Evolutionary conservation across 1,140 invertebrate species (phyloP).

Genomic region (Drosophila nebulosa): DNA sequence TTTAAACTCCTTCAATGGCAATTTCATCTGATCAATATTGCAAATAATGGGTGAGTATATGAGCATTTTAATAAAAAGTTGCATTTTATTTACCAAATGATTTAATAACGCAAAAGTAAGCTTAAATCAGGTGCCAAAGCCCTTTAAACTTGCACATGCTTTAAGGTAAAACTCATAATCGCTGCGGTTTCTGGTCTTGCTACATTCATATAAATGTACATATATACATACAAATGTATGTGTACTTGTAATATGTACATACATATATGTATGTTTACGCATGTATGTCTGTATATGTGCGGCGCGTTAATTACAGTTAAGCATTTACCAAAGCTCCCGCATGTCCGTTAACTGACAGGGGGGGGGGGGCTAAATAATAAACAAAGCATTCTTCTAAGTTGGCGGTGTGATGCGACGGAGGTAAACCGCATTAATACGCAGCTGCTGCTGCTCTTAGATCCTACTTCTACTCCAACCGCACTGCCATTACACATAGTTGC

Average conservation of each 20-base stretch:
- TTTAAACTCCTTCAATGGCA: too few species aligned
- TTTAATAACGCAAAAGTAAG: too few species aligned
- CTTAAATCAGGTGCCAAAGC: too few species aligned
- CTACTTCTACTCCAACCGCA: neutral
- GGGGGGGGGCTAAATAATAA: constrained; percentile 35
- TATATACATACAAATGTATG: constrained; percentile 1
- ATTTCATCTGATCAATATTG: too few species aligned
- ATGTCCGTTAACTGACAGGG: constrained; percentile 20
- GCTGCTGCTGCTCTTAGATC: constrained; percentile 10
- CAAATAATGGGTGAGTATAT: too few species aligned
- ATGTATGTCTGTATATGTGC: constrained; percentile 8
- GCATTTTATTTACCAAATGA: too few species aligned
- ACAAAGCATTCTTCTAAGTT: constrained; percentile 28
- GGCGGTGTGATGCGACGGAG: neutral
- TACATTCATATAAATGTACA: neutral
- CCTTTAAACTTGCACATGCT: too few species aligned
- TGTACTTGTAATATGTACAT: neutral
- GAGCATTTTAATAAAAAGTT: too few species aligned
- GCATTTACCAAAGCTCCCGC: constrained; percentile 37
- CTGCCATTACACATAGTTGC: constrained; percentile 4
- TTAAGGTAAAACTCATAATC: too few species aligned
- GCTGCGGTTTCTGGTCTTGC: neutral
- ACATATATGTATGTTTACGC: neutral
- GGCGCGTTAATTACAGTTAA: constrained; percentile 59
- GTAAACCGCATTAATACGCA: constrained; percentile 55